These are phyloP conservation scores for Pristionchus pacificus DNA, from an alignment of 1,140 invertebrate genomes.

Conservation along the genomic window DNA sequence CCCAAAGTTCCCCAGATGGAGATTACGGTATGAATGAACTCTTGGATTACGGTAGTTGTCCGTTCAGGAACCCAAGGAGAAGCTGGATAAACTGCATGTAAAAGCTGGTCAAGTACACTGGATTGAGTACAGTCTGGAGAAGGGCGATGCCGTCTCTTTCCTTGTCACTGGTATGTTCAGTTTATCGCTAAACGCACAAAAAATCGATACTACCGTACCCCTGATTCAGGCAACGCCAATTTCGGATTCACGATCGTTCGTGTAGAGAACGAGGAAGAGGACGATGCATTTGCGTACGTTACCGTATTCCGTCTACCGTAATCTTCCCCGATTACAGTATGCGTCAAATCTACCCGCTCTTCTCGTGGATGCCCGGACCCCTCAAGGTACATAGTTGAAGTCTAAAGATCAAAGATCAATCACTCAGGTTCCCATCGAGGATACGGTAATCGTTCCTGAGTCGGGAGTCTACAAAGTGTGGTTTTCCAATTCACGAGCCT, in stretches of 20 bases:
- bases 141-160: background rate
- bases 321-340: constrained; percentile 6
- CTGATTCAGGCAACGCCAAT: background rate
- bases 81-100: background rate
- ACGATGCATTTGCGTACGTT: background rate
- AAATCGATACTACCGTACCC: background rate
- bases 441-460: background rate
- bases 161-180: background rate
- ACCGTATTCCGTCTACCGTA: background rate
- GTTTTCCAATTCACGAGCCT: constrained; percentile 22
- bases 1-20: background rate
- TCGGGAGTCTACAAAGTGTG: constrained; percentile 20
- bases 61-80: background rate
- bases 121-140: background rate
- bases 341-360: constrained; percentile 15
- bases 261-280: background rate
- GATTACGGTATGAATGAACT: background rate
- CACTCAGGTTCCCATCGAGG: background rate
- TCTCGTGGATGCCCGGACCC: constrained; percentile 31
- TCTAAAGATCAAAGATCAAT: constrained; percentile 16
- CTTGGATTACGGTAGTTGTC: background rate
- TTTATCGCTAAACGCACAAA: background rate
- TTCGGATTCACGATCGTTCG: background rate
- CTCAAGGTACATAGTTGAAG: constrained; percentile 17
- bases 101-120: background rate